Evolutionary conservation across 2,888 invertebrate genomes (phyloP), one percentile per base, ranked within the genome.

Genomic region (Hemicrepidius hirtus): DNA sequence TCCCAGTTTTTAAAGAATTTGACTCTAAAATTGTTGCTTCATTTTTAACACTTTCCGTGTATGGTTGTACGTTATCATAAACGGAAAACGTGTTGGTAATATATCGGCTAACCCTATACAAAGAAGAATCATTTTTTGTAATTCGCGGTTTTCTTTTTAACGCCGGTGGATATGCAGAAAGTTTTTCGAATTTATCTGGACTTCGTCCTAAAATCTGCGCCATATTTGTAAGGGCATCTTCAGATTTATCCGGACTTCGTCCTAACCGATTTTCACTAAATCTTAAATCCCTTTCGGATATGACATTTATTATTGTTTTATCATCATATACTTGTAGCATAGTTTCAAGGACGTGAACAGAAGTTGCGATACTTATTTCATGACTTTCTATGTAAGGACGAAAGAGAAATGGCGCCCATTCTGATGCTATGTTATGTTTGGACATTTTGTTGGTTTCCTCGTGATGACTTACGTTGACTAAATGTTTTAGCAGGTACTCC

Each of bases 401-500:
- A 21, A 66, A 76, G 16, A 78, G 57, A n/a, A 76, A 57, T 2
- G 76, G 75, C 1, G 79, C 77, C 84, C 84, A 84, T n/a, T 80
- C 80, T 41, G 74, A 73, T 16, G 80, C 73, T 20, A 84, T 72
- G 32, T 82, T 80, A 5, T 75, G 65, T 65, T 76, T 79, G 1
- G 81, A 73, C 46, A 80, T 80, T 50, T 80, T 81, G 24, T 82
- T 80, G n/a, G 55, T 35, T 5, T 77, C 75, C 64, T 82, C 81
- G 62, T 79, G 73, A 13, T 80, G 71, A 18, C 80, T 75, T 5
- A 84, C 76, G 37, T 79, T 78, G 0, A 80, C 78, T 24, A 85
- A 66, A 70, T 85, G 85, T 37, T 75, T 78, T n/a, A 84, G 35
- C 5, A 84, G 68, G 49, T 78, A 81, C 18, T 82, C 78, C 4